Evolutionary conservation across 2,797 vertebrate species (phyloP).

Genomic region (Gouania willdenowi): DNA sequence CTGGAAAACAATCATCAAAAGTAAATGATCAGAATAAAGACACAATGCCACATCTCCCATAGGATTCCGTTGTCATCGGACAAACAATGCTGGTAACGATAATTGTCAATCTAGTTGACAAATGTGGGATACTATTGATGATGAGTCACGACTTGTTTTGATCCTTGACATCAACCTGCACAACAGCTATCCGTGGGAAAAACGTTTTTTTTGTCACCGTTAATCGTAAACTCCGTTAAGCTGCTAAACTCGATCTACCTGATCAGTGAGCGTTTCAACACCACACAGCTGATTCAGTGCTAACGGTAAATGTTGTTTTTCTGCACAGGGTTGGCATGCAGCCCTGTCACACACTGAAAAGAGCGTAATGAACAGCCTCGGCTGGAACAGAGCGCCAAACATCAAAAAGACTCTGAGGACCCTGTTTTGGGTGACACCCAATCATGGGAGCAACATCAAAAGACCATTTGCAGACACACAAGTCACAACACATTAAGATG

Average conservation of each 20-base stretch:
- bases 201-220: conserved; percentile 53
- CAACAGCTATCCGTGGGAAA: conserved; percentile 69
- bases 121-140: conserved; percentile 2
- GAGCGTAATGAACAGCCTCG: conserved; percentile 23
- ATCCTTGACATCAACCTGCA: conserved; percentile 48
- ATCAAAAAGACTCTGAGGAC: conserved; percentile 1
- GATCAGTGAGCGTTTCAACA: conserved; percentile 65
- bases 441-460: not conserved
- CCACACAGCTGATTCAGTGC: conserved; percentile 71
- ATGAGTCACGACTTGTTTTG: conserved; percentile 61
- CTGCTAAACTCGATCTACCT: conserved; percentile 70
- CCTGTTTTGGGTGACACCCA: conserved; percentile 11
- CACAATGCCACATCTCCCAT: not conserved
- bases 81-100: conserved; percentile 2
- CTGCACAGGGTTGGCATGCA: conserved; percentile 47
- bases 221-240: conserved; percentile 79
- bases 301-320: conserved; percentile 80
- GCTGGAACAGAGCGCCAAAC: not conserved
- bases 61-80: not conserved
- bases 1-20: conserved; percentile 35
- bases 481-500: conserved; percentile 27
- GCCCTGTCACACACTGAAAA: conserved; percentile 33
- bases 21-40: not conserved
- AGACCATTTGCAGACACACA: conserved; percentile 12
- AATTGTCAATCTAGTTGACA: no score